Conservation (phyloP, 2,797 vertebrate genomes). For the Heterohyrax brucei region DNA sequence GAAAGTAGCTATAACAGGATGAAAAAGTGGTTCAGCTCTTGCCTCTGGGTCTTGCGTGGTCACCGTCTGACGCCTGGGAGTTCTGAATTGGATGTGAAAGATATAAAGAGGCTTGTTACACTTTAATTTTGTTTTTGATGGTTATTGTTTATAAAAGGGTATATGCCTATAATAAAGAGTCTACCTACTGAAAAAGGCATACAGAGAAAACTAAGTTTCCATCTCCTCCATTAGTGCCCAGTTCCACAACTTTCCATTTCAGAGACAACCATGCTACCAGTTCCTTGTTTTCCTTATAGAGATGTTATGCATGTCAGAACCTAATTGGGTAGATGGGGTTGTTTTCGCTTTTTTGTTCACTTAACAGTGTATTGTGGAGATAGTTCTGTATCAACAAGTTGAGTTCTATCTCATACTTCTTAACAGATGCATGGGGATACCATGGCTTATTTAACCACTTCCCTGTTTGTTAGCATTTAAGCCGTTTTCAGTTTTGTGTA, state of each 20-base stretch:
- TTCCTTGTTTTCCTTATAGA: background rate
- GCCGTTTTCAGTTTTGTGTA: background rate
- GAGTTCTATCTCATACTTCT: background rate
- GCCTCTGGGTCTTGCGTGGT: background rate
- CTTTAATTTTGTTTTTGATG: background rate
- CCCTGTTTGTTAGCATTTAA: background rate
- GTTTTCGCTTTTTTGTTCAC: background rate
- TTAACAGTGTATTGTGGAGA: background rate
- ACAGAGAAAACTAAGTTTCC: background rate
- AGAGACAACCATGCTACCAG: background rate
- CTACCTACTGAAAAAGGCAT: background rate
- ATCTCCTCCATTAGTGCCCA: background rate
- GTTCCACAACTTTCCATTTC: background rate
- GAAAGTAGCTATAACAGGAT: background rate
- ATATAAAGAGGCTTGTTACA: background rate
- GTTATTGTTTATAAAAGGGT: slow-evolving; percentile 43
- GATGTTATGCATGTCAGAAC: background rate
- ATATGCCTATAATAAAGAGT: background rate
- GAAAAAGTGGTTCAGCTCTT: background rate
- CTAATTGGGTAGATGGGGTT: background rate
- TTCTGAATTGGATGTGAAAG: background rate
- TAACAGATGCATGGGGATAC: background rate
- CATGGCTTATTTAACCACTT: background rate
- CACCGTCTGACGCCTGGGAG: background rate
- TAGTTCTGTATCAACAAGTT: accelerated